Evolutionary conservation across 1,140 invertebrate species (phyloP).

Genomic region (Paraescarpia echinospica): DNA sequence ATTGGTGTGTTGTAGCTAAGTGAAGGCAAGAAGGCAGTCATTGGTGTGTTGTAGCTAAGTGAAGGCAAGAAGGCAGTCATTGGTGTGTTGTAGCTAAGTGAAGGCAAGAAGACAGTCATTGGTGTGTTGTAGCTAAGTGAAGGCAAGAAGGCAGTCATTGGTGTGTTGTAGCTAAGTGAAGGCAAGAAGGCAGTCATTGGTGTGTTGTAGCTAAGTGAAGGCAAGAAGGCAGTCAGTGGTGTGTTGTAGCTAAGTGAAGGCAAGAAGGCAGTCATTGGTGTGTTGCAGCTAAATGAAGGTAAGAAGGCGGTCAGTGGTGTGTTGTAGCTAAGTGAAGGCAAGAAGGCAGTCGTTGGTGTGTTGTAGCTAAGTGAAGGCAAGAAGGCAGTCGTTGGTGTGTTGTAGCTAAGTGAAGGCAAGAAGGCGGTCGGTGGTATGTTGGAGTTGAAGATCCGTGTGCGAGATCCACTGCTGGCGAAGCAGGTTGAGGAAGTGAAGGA

Average conservation of each 20-base stretch:
- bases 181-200: neutral
- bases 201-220: neutral
- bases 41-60: neutral
- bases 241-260: neutral
- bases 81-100: neutral
- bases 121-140: neutral
- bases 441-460: slow-evolving; percentile 86
- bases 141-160: neutral
- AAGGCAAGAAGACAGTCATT: neutral
- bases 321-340: neutral
- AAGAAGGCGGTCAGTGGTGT: neutral
- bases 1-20: neutral
- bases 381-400: neutral
- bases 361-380: neutral
- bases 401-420: slow-evolving; percentile 79
- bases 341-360: neutral
- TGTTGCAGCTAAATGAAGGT: neutral
- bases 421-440: slow-evolving; percentile 85
- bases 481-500: slow-evolving; percentile 88
- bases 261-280: neutral
- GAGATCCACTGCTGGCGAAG: slow-evolving; percentile 85
- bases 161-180: neutral
- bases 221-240: neutral
- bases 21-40: neutral
- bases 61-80: neutral